A percentile compares a stretch with the other conserved stretches of the same genome.
phyloP scores from a whole-genome alignment of 2,797 vertebrate species.

The Notoglanidium macrostoma region DNA sequence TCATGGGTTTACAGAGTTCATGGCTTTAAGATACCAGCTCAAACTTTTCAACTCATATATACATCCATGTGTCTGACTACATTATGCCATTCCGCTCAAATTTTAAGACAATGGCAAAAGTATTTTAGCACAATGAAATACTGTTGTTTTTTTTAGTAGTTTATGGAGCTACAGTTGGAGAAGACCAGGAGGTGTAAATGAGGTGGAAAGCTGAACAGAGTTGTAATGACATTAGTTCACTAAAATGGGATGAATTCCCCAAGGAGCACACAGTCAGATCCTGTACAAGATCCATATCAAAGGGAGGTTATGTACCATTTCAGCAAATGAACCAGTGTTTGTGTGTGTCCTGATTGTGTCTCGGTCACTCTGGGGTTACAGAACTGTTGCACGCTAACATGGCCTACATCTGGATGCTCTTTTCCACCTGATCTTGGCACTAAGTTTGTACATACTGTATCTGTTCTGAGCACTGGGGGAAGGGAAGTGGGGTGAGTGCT shows the following conservation, averaged over 20 bases:
- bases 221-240: constrained; percentile 38
- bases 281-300: constrained; percentile 41
- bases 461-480: constrained; percentile 14
- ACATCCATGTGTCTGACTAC: not conserved
- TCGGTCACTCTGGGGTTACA: constrained; percentile 35
- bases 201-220: constrained; percentile 20
- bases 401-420: constrained; percentile 52
- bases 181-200: constrained; percentile 31
- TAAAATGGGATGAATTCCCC: constrained; percentile 42
- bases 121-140: not conserved
- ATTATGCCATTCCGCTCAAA: not conserved
- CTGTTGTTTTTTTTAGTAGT: not conserved
- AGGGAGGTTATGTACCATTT: constrained; percentile 24
- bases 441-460: constrained; percentile 32
- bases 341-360: constrained; percentile 19
- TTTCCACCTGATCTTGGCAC: constrained; percentile 48
- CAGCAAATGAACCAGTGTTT: constrained; percentile 27
- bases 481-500: not conserved
- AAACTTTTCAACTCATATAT: constrained; percentile 12
- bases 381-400: constrained; percentile 34
- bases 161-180: not conserved
- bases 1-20: constrained; percentile 31
- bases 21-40: constrained; percentile 11
- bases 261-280: constrained; percentile 21
- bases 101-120: not conserved